Evolutionary conservation across 1,140 invertebrate genomes (phyloP), one percentile per base, ranked within the genome.

Genomic region (Philaenus spumarius): DNA sequence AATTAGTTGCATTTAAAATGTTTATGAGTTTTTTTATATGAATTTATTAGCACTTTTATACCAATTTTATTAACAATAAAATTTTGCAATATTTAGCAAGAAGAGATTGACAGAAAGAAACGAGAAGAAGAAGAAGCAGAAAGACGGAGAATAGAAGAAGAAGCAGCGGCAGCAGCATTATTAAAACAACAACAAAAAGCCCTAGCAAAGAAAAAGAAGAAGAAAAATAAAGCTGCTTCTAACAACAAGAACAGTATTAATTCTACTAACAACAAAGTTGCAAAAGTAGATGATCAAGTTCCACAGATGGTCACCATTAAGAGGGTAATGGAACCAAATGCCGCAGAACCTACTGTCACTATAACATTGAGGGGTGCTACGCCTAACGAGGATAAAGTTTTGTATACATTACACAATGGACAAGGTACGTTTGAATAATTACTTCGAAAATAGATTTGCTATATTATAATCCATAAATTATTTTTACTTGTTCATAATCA

Each of bases 221-320:
- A 62, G 46, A 61, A 61, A 45, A 58, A 64, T 51, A 61, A 61
- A 55, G 53, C 55, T 4, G 26, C 26, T 30, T 15, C n/a, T 20
- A 34, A 46, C 50, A 22, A 66, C 64, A 55, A 56, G 55, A 39
- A 30, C 56, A n/a, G n/a, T n/a, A n/a, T n/a, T n/a, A n/a, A n/a
- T n/a, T n/a, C n/a, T n/a, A n/a, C n/a, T n/a, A 40, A 23, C 53
- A n/a, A 23, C 54, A 54, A 55, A 17, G 35, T n/a, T n/a, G 35
- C 30, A 12, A 54, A 58, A 66, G 58, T 22, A 61, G 6, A 72
- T 74, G 15, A 69, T 68, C 46, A 70, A 74, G 3, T 9, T 30
- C 78, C 81, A 26, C 80, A 85, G 55, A 87, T 87, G 70, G 86
- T 88, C 3, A 88, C 86, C 1, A 87, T 88, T 61, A 79, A 84